Evolutionary conservation across 2,113 vertebrate genomes (phyloP), one percentile per base, ranked within the genome.

Genomic region (Smithornis capensis): DNA sequence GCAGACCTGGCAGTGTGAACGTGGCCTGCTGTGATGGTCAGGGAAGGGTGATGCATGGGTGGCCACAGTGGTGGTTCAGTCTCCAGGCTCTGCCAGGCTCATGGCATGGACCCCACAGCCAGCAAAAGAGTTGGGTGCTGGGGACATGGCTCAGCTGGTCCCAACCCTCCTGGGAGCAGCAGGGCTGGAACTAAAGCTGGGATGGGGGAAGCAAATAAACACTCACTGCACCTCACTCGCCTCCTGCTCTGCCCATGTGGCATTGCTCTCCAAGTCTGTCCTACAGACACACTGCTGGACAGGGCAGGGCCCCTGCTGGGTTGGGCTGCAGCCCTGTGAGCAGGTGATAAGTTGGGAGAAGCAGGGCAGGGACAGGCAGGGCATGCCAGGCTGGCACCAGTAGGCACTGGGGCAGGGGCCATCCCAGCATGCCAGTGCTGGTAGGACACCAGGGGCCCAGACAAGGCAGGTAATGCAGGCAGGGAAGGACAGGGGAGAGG

Each of bases 191-290:
- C 31, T 2, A 87, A 24, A 35, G n/a, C 59, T 2, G 12, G 63
- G 49, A 40, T 45, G 27, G 56, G 33, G n/a, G 14, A 53, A 53
- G 31, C 16, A 89, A 97, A 97, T 95, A 96, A 97, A 94, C 50
- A 42, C 29, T 31, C 79, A 4, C 12, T 83, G 69, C 86, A 81
- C 70, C 60, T 89, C 87, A 28, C 29, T 75, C 0, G 91, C 38
- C 65, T 96, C 81, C 40, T 94, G 64, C 89, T 96, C 68, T 86
- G 71, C 86, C 75, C 62, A 16, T 0, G 4, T 1, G 14, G 55
- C 75, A 53, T 53, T 4, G 4, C 45, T 60, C 40, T 65, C 65
- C 2, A 4, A 44, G 22, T 59, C 27, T 0, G 1, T 79, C 44
- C 44, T 44, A 4, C 0, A 1, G 80, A 2, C 12, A 49, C 14